phyloP scores from a whole-genome alignment of 2,888 invertebrate genomes.

The Spodoptera exigua region DNA sequence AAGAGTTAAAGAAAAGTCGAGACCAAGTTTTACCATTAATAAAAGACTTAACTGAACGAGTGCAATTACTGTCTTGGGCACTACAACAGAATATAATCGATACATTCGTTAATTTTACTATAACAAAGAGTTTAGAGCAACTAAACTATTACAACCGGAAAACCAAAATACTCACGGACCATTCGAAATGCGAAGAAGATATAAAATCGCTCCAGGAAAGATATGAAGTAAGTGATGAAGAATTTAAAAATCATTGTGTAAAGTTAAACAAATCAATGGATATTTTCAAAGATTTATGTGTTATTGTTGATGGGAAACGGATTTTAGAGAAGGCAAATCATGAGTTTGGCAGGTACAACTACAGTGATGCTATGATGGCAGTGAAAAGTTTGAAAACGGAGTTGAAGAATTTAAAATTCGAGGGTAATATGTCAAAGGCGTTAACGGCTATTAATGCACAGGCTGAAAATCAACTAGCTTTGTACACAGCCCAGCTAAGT shows the following conservation, averaged over 20 bases:
- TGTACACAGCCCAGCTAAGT: slow-evolving; percentile 81
- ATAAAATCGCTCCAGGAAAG: slow-evolving; percentile 65
- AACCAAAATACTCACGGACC: slow-evolving; percentile 72
- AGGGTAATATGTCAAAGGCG: slow-evolving; percentile 73
- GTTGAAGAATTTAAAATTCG: slow-evolving; percentile 71
- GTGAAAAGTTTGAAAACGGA: slow-evolving; percentile 70
- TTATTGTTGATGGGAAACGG: slow-evolving; percentile 74
- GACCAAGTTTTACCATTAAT: slow-evolving; percentile 72
- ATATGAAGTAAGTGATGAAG: slow-evolving; percentile 68
- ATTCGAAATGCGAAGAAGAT: slow-evolving; percentile 64
- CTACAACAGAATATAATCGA: slow-evolving; percentile 82
- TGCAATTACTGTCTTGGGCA: slow-evolving; percentile 80
- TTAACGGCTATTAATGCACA: slow-evolving; percentile 73
- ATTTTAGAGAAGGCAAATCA: slow-evolving; percentile 78
- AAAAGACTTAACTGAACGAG: slow-evolving; percentile 77
- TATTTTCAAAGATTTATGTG: slow-evolving; percentile 71
- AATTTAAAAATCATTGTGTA: slow-evolving; percentile 68
- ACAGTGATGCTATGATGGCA: slow-evolving; percentile 75
- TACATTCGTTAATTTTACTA: slow-evolving; percentile 75
- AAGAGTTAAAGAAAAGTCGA: slow-evolving; percentile 75
- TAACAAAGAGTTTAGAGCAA: slow-evolving; percentile 82
- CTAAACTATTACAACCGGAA: slow-evolving; percentile 80
- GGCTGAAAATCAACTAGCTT: slow-evolving; percentile 78
- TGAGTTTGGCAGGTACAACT: slow-evolving; percentile 78
- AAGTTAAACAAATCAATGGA: slow-evolving; percentile 70